phyloP scores from a whole-genome alignment of 2,113 vertebrate species.

The Urocolius indicus region DNA sequence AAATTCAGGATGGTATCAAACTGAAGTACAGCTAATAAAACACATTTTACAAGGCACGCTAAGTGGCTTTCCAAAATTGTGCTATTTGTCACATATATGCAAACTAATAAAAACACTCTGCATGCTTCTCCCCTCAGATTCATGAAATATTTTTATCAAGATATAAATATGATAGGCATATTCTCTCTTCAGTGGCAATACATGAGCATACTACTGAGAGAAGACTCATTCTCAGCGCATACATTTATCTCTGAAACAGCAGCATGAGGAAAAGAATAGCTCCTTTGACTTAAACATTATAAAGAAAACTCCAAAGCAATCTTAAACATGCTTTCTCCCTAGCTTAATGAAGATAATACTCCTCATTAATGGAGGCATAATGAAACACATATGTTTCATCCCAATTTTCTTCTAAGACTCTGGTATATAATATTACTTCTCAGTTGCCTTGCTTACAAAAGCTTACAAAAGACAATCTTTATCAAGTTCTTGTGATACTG shows the following conservation, averaged over 20 bases:
- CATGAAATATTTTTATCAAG: background rate
- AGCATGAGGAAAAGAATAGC: background rate
- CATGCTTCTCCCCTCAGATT: background rate
- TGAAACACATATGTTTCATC: background rate
- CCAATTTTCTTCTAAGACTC: background rate
- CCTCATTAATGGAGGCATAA: background rate
- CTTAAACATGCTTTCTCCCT: background rate
- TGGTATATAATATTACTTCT: background rate
- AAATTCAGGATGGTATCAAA: background rate
- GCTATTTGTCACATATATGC: background rate
- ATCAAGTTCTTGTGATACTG: background rate
- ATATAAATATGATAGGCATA: background rate
- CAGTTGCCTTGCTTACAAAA: background rate
- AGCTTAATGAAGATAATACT: background rate
- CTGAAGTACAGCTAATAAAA: background rate
- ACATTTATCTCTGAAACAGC: background rate
- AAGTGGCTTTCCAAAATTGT: background rate
- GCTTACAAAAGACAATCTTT: background rate
- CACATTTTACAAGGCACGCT: background rate
- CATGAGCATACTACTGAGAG: background rate
- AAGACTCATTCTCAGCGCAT: background rate
- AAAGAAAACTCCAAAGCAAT: background rate
- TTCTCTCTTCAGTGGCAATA: background rate
- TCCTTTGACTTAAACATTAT: background rate
- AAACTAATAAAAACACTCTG: constrained; percentile 23